Conservation (phyloP, 2,888 invertebrate species). For the Graphium colonna region DNA sequence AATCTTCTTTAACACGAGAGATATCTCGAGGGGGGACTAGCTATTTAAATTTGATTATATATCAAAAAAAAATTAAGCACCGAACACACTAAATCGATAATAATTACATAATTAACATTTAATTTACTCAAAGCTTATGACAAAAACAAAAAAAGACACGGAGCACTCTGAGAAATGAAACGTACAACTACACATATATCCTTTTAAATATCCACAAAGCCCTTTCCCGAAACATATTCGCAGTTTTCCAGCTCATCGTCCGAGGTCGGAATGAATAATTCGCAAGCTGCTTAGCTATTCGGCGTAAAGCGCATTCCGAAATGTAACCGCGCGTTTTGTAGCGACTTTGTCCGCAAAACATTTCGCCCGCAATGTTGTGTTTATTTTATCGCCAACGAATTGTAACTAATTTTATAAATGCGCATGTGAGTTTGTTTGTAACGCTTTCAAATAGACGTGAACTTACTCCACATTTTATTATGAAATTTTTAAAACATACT, state of each 20-base stretch:
- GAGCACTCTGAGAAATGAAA: neutral
- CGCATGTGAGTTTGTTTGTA: too few relatives aligned
- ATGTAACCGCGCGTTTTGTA: slow-evolving; percentile 16
- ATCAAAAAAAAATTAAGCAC: too few relatives aligned
- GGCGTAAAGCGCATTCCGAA: slow-evolving; percentile 16
- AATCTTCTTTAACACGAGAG: too few relatives aligned
- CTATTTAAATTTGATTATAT: too few relatives aligned
- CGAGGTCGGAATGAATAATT: slow-evolving; percentile 19
- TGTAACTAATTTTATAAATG: too few relatives aligned
- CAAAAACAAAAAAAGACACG: neutral
- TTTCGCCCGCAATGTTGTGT: slow-evolving; percentile 7
- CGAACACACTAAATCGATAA: too few relatives aligned
- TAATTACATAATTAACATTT: too few relatives aligned
- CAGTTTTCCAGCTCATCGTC: slow-evolving; percentile 13
- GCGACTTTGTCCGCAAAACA: slow-evolving; percentile 3
- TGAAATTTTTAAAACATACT: too few relatives aligned
- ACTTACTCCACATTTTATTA: too few relatives aligned
- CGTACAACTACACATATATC: neutral
- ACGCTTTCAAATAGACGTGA: too few relatives aligned
- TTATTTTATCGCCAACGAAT: neutral
- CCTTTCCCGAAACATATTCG: slow-evolving; percentile 8
- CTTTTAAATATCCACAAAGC: slow-evolving; percentile 2
- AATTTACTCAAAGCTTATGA: too few relatives aligned
- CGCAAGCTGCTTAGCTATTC: slow-evolving; percentile 16
- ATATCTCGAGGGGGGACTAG: too few relatives aligned